These are phyloP conservation scores for Vireo griseus DNA, from an alignment of 2,797 vertebrate genomes.

Conservation along the genomic window DNA sequence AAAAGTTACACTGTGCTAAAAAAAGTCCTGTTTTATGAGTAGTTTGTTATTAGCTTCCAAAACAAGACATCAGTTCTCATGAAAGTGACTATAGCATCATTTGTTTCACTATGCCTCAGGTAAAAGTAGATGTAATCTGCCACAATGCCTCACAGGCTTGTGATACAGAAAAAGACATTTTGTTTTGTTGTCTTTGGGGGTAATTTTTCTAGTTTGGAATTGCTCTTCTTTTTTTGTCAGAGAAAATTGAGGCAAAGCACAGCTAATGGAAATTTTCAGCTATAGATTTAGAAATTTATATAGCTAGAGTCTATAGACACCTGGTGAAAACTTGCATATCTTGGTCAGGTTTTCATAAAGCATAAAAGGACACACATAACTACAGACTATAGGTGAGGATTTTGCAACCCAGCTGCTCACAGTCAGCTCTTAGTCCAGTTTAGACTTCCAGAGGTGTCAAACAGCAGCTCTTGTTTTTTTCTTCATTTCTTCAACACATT, in stretches of 20 bases:
- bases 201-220: background rate
- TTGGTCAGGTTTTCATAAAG: background rate
- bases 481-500: background rate
- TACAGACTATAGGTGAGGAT: background rate
- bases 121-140: constrained; percentile 23
- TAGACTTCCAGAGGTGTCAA: background rate
- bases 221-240: background rate
- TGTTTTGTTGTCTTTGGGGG: background rate
- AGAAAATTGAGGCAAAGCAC: background rate
- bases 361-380: background rate
- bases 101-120: background rate
- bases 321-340: background rate
- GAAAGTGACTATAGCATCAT: background rate
- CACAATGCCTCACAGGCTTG: background rate
- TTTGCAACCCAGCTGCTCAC: background rate
- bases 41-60: constrained; percentile 3
- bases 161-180: background rate
- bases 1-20: background rate
- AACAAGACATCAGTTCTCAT: background rate
- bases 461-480: background rate
- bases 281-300: background rate
- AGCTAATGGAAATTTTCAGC: background rate
- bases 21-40: background rate
- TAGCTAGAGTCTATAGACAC: background rate
- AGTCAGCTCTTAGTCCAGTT: background rate